These are phyloP conservation scores for Stegana nigrithorax DNA, from an alignment of 2,888 invertebrate genomes.

Conservation along the genomic window DNA sequence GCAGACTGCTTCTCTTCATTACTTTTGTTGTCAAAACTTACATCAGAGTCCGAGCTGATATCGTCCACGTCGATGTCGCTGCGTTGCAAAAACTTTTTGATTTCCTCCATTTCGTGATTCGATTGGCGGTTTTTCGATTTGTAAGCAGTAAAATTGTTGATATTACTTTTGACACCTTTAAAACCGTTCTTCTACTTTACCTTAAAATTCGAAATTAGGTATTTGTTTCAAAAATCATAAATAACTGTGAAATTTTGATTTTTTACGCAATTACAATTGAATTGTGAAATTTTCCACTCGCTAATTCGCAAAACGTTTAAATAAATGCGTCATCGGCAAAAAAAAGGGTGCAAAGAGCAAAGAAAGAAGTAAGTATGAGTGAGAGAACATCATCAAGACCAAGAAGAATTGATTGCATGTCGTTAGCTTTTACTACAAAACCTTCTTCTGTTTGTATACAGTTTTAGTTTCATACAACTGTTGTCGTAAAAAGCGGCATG, in stretches of 20 bases:
- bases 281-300: neutral
- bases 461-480: too few species aligned
- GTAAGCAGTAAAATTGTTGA: constrained; percentile 53
- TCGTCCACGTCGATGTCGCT: constrained; percentile 36
- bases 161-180: constrained; percentile 40
- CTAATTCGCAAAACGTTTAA: neutral
- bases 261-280: neutral
- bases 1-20: neutral
- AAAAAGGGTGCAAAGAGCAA: too few species aligned
- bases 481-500: too few species aligned
- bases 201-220: constrained; percentile 27
- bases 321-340: neutral
- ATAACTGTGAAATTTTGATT: too few species aligned
- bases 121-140: constrained; percentile 20
- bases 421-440: too few species aligned
- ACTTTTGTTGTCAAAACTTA: constrained; percentile 23
- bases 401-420: too few species aligned
- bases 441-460: too few species aligned
- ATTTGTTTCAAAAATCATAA: neutral
- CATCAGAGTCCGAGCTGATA: constrained; percentile 33
- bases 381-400: too few species aligned
- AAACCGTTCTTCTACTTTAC: constrained; percentile 49
- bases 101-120: constrained; percentile 42
- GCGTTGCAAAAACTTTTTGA: constrained; percentile 42
- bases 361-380: too few species aligned